Evolutionary conservation across 2,888 invertebrate species (phyloP).

Genomic region (Empis livida): DNA sequence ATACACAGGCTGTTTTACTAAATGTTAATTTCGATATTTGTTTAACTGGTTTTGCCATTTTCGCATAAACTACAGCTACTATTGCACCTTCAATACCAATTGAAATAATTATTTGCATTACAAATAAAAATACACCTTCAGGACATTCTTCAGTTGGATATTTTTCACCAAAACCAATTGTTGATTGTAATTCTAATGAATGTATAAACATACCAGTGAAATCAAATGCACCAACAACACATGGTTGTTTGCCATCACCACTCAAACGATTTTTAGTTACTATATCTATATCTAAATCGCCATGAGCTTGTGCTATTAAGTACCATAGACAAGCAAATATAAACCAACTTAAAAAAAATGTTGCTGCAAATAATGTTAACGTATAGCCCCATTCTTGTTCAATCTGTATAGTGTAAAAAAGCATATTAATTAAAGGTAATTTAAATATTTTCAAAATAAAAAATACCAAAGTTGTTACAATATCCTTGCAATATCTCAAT

Average conservation of each 20-base stretch:
- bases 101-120: conserved; percentile 64
- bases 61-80: conserved; percentile 58
- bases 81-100: conserved; percentile 43
- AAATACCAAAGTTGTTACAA: conserved; percentile 80
- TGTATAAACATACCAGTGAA: conserved; percentile 62
- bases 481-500: conserved; percentile 62
- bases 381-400: conserved; percentile 84
- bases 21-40: conserved; percentile 67
- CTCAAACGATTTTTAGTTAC: conserved; percentile 29
- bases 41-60: conserved; percentile 64
- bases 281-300: conserved; percentile 55
- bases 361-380: conserved; percentile 68
- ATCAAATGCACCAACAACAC: conserved; percentile 45
- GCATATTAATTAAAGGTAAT: no score
- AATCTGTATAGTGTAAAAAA: conserved; percentile 24
- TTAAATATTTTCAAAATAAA: no score
- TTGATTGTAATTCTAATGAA: conserved; percentile 75
- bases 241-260: conserved; percentile 37
- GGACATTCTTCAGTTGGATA: conserved; percentile 75
- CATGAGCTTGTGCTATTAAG: conserved; percentile 58
- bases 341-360: conserved; percentile 73
- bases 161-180: conserved; percentile 73
- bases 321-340: conserved; percentile 69
- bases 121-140: conserved; percentile 69
- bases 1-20: conserved; percentile 58